These are phyloP conservation scores for Penaeus japonicus DNA, from an alignment of 1,140 invertebrate genomes.

Conservation along the genomic window DNA sequence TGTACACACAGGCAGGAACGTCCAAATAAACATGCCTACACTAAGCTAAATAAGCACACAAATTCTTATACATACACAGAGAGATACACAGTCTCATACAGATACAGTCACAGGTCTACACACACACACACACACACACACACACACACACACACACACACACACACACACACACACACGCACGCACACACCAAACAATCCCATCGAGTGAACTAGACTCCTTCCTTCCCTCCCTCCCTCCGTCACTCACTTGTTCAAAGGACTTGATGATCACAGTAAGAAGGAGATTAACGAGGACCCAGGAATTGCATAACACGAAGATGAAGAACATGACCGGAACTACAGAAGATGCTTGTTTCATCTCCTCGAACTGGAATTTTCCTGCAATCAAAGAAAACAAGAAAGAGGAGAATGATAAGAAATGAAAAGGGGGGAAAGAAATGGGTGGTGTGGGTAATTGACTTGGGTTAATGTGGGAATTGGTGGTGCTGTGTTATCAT, in stretches of 20 bases:
- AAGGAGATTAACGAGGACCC: constrained; percentile 70
- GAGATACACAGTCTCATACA: not conserved
- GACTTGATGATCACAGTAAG: constrained; percentile 69
- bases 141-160: constrained; percentile 2
- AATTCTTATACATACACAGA: not conserved
- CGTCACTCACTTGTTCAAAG: constrained; percentile 63
- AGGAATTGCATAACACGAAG: constrained; percentile 67
- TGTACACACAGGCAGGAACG: no score
- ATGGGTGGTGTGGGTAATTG: not conserved
- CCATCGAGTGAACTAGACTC: not conserved
- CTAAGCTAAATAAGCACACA: not conserved
- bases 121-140: not conserved
- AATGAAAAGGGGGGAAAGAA: no score
- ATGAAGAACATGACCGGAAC: constrained; percentile 68
- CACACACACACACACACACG: not conserved
- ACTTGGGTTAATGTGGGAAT: not conserved
- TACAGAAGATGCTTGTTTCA: constrained; percentile 63
- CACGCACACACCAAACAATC: not conserved
- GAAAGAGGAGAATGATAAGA: no score
- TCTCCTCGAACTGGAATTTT: constrained; percentile 62
- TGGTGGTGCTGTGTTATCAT: no score
- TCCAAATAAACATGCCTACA: no score
- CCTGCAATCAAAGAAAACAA: no score
- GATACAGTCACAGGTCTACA: not conserved
- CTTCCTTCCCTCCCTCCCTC: constrained; percentile 2